Percentiles rank a stretch among this genome's conserved stretches.
phyloP scores from a whole-genome alignment of 2,797 vertebrate genomes.

The Pristis pectinata region DNA sequence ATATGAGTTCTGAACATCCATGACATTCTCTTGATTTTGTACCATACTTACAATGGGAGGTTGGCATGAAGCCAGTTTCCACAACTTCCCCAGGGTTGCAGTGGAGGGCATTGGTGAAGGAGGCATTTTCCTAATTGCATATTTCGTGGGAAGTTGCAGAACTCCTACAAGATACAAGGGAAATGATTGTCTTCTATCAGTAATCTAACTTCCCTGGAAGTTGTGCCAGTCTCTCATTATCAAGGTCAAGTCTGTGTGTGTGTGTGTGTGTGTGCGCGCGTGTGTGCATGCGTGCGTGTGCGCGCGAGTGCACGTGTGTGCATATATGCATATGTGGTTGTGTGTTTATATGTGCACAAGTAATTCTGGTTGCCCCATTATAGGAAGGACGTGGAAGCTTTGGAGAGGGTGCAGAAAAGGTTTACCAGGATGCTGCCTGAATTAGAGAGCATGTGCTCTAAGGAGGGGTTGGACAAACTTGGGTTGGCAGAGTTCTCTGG shows the following conservation, averaged over 20 bases:
- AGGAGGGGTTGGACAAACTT: too few relatives aligned
- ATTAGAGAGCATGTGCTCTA: too few relatives aligned
- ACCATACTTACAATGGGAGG: not conserved
- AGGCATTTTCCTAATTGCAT: too few relatives aligned
- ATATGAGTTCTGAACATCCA: not conserved
- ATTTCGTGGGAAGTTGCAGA: not conserved
- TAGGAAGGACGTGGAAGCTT: too few relatives aligned
- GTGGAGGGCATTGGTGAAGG: too few relatives aligned
- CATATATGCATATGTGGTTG: not conserved
- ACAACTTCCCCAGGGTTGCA: too few relatives aligned
- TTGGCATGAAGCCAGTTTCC: not conserved
- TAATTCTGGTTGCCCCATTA: too few relatives aligned
- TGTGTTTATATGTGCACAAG: not conserved
- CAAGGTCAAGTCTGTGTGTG: not conserved
- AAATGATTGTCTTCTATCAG: not conserved
- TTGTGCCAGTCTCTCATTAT: not conserved
- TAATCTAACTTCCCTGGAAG: not conserved
- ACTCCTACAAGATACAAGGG: not conserved
- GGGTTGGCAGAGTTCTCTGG: too few relatives aligned
- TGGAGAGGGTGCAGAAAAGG: too few relatives aligned
- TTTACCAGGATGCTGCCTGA: too few relatives aligned
- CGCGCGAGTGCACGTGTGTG: not conserved
- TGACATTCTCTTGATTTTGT: not conserved
- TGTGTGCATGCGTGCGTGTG: slow-evolving; percentile 38
- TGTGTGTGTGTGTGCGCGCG: not conserved